These are phyloP conservation scores for Solenodon paradoxus DNA, from an alignment of 2,113 vertebrate genomes.

Conservation along the genomic window DNA sequence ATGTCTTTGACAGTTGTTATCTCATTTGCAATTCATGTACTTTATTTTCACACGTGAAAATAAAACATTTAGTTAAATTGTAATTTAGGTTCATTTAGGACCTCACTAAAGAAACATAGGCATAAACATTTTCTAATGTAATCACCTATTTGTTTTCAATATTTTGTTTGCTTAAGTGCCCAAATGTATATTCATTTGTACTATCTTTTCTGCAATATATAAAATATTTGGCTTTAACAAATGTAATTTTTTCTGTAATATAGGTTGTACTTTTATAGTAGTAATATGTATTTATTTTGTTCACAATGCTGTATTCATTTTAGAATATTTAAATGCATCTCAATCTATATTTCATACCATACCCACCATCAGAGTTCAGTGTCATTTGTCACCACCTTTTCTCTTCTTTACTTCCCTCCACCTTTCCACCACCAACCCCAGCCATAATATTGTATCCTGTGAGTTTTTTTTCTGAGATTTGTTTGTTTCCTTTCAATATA, in stretches of 20 bases:
- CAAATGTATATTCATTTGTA: neutral
- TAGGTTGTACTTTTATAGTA: neutral
- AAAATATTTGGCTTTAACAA: neutral
- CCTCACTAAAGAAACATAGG: neutral
- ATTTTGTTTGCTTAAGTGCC: neutral
- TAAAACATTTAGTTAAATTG: neutral
- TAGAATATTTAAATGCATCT: no score
- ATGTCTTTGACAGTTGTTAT: neutral
- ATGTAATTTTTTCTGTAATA: neutral
- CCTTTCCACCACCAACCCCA: no score
- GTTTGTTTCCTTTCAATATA: no score
- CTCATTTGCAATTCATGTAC: neutral
- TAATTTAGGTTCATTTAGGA: neutral
- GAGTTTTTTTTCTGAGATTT: no score
- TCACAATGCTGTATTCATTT: no score
- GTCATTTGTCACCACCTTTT: no score
- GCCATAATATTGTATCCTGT: no score
- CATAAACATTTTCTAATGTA: neutral
- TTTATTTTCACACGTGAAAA: neutral
- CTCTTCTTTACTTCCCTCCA: no score
- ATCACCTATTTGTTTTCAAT: neutral
- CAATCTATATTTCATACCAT: no score
- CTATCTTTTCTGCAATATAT: neutral
- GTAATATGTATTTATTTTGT: no score
- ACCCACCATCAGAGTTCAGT: no score